phyloP scores from a whole-genome alignment of 2,113 vertebrate genomes.

The Gadus chalcogrammus region DNA sequence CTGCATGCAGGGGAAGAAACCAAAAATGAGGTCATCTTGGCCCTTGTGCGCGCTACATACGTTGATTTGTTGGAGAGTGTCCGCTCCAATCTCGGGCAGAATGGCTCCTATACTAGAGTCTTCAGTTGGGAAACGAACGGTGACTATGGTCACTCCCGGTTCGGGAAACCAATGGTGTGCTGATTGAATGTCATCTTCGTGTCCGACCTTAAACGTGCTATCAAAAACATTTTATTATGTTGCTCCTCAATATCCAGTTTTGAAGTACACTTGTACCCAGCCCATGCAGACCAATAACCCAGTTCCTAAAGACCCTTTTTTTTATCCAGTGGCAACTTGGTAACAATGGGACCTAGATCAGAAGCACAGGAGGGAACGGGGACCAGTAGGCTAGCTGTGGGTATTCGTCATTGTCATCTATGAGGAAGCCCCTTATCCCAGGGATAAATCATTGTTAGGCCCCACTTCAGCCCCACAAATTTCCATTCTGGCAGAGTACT shows the following conservation, averaged over 20 bases:
- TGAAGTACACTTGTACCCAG: conserved; percentile 31
- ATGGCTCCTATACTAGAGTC: too few relatives aligned
- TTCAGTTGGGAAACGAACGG: too few relatives aligned
- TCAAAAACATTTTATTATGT: too few relatives aligned
- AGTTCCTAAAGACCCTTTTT: conserved; percentile 46
- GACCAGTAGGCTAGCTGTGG: conserved; percentile 13
- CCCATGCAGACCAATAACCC: conserved; percentile 61
- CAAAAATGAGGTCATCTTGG: too few relatives aligned
- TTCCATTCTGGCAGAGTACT: conserved; percentile 10
- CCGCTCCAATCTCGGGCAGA: too few relatives aligned
- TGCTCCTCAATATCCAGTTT: neutral
- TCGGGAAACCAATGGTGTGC: too few relatives aligned
- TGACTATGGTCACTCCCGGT: too few relatives aligned
- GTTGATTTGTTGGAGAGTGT: too few relatives aligned
- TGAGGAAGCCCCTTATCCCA: conserved; percentile 41
- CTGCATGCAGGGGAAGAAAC: too few relatives aligned
- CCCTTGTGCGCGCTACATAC: too few relatives aligned
- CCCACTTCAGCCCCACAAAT: conserved; percentile 25
- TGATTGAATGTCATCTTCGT: too few relatives aligned
- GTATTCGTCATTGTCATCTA: conserved; percentile 69
- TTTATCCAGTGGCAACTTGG: conserved; percentile 41
- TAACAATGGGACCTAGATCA: conserved; percentile 58
- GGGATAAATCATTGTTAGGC: conserved; percentile 46
- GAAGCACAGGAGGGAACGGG: conserved; percentile 26
- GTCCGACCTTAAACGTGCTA: too few relatives aligned